phyloP scores from a whole-genome alignment of 1,140 invertebrate genomes.

The Philotrypesis tridentata region DNA sequence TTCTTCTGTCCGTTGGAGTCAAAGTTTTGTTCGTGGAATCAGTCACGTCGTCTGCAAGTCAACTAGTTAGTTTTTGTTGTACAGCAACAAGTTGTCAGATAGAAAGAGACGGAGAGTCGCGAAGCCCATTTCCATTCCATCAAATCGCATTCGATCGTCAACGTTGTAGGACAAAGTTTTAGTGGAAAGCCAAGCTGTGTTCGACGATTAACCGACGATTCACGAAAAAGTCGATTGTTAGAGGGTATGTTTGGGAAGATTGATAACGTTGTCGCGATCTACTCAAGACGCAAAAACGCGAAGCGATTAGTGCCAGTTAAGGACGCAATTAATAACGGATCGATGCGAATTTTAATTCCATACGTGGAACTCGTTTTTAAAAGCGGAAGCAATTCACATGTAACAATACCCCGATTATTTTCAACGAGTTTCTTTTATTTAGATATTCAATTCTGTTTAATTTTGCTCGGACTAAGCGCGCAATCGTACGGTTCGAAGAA shows the following conservation, averaged over 20 bases:
- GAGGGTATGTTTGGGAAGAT: background rate
- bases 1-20: background rate
- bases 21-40: background rate
- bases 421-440: too few relatives aligned
- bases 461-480: too few relatives aligned
- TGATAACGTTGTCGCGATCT: background rate
- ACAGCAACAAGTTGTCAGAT: slow-evolving; percentile 59
- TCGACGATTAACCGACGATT: background rate
- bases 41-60: background rate
- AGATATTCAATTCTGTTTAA: too few relatives aligned
- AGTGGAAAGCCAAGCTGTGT: background rate
- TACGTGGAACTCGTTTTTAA: background rate
- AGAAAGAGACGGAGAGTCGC: background rate
- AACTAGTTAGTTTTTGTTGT: slow-evolving; percentile 55
- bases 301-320: background rate
- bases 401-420: background rate
- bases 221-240: background rate
- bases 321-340: background rate
- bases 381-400: background rate
- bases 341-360: background rate
- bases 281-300: background rate
- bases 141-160: slow-evolving; percentile 19
- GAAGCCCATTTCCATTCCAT: slow-evolving; percentile 26
- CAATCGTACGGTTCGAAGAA: too few relatives aligned
- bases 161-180: background rate